Evolutionary conservation across 2,888 invertebrate species (phyloP), one percentile per base, ranked within the genome.

Genomic region (Pteria penguin): DNA sequence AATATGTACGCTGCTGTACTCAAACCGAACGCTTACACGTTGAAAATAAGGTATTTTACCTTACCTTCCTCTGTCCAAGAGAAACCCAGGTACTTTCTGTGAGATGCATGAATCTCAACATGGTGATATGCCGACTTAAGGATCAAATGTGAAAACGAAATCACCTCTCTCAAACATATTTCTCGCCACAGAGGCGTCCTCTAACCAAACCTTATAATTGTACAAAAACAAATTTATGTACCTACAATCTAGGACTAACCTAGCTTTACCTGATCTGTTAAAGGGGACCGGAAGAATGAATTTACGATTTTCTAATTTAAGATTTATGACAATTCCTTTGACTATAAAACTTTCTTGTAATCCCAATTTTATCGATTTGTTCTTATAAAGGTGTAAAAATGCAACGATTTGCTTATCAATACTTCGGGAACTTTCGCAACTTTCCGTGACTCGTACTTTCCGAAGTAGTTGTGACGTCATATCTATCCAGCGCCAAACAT

Each of bases 121-220:
- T 76, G 73, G 62, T 76, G 79, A 71, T 76, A 79, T 32, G 79
- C 78, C 11, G 61, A 65, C 26, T 68, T 72, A n/a, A 75, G 36
- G 45, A n/a, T 74, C 78, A 36, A 45, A 78, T 4, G 61, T 69
- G 58, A 75, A 72, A 14, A 75, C 29, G 60, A 67, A 78, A 45
- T 76, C 76, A 5, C 61, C 62, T 5, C 31, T 24, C 14, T 74
- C 32, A 45, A 74, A 71, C 54, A 75, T 62, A 22, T 71, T 54
- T 31, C 67, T 76, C 22, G 76, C 72, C 4, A 32, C 61, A 4
- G 2, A 22, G 2, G 57, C 36, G 32, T 76, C 72, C 27, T 76
- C 76, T 26, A 67, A 76, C 22, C 24, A 36, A 36, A 33, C 72
- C 27, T 72, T 76, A 54, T 62, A 76, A 33, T 72, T 72, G 18